Evolutionary conservation across 2,888 invertebrate species (phyloP), one percentile per base, ranked within the genome.

Genomic region (Acanthoscelides obtectus): DNA sequence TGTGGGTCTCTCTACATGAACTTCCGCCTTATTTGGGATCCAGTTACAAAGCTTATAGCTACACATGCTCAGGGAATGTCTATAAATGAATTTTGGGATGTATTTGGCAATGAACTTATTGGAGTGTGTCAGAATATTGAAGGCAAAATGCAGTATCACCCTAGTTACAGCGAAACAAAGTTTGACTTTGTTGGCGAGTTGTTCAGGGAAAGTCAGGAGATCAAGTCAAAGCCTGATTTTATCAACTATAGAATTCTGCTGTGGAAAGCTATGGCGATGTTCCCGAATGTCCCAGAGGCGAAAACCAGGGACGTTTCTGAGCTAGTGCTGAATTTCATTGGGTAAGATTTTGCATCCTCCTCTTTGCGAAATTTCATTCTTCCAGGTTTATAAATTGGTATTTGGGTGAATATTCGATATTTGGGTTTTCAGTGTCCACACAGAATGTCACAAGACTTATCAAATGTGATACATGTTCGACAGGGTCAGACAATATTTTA

Each of bases 21-120:
- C 83, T 97, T 98, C 80, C 93, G 94, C 78, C 86, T 96, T 19
- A 83, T 98, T 0, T 98, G 98, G 98, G 92, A 94, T 74, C 95
- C 97, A 0, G 88, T 94, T 0, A 87, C 89, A 20, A 90, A 93
- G 80, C 87, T 96, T 65, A 90, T 98, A 68, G 89, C 91, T 0
- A 89, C 92, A 0, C 94, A 93, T 82, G 94, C 94, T 0, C 88
- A 88, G 79, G 88, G 89, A 0, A 83, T 92, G 80, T 81, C 87
- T 0, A 80, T 85, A 0, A 85, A 89, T n/a, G 86, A 88, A 22
- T 95, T 95, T 85, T 96, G 95, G 95, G 85, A 87, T 0, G 86
- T 91, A 64, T 95, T 92, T 79, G 86, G 89, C 45, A 83, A 86
- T 25, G 89, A 91, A 77, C 83, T 94, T 20, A 85, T 88, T 75